Evolutionary conservation across 2,797 vertebrate species (phyloP).

Genomic region (Chelidonichthys spinosus): DNA sequence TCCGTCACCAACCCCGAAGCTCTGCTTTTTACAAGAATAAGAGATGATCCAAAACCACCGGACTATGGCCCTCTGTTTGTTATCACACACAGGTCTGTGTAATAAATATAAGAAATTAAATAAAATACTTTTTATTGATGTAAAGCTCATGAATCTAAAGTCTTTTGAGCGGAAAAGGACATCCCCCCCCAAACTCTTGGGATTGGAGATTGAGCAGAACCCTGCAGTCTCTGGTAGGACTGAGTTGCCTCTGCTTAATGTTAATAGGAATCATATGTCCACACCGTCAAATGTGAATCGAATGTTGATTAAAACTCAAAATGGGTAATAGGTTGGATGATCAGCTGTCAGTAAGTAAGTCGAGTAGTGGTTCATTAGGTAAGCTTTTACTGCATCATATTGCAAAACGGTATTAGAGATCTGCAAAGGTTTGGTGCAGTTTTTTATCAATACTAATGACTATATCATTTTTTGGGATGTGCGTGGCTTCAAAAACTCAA

Average conservation of each 20-base stretch:
- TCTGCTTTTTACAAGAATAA: constrained; percentile 47
- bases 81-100: constrained; percentile 34
- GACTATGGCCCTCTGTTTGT: constrained; percentile 43
- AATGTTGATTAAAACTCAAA: constrained; percentile 31
- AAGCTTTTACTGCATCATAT: constrained; percentile 15
- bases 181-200: constrained; percentile 5
- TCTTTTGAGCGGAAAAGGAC: constrained; percentile 15
- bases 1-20: constrained; percentile 29
- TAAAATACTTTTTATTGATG: constrained; percentile 11
- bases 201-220: constrained; percentile 27
- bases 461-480: constrained; percentile 1
- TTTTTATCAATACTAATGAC: constrained; percentile 30
- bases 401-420: constrained; percentile 9
- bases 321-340: constrained; percentile 8
- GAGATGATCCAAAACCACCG: constrained; percentile 52
- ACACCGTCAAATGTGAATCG: constrained; percentile 21
- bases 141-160: constrained; percentile 17
- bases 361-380: constrained; percentile 30
- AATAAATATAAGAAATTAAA: constrained; percentile 19
- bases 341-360: constrained; percentile 2
- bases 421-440: not conserved
- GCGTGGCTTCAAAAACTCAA: not conserved
- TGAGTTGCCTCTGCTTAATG: constrained; percentile 23
- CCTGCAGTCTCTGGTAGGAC: constrained; percentile 12
- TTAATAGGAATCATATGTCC: constrained; percentile 12